Base-by-base conservation (phyloP, 1,140 invertebrate genomes). In the Pogonognathellus flavescens region DNA sequence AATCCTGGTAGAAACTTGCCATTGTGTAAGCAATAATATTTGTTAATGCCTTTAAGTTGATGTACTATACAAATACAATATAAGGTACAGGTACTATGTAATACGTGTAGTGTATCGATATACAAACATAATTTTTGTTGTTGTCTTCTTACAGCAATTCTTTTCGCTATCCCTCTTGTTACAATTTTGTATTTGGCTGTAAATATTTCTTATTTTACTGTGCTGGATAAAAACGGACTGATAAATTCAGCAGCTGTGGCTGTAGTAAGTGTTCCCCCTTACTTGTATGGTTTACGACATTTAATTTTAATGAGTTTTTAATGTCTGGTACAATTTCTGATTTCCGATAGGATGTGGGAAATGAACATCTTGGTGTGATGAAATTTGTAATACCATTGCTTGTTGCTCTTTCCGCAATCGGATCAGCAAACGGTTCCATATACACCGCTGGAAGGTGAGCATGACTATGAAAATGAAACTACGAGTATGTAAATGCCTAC, bases 171-270 rank as follows among this genome's bases (percentile, higher is more conserved):
- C 53, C 96, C 96, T 3, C 91, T 97, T 1, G 95, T 97, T 0
- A 98, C 96, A 0, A 89, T 94, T 0, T 92, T 98, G 4, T 99
- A 99, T 90, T 94, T 97, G 8, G 93, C 96, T 83, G 96, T 97
- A 93, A 99, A 99, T 90, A 92, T 98, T 0, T 95, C 97, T 31
- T 98, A 99, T 90, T 96, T 98, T 93, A 94, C 97, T 0, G 97
- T 95, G 0, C 91, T 99, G 83, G 94, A 93, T 8, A 93, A 94
- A 2, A 91, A 93, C 0, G 97, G 98, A 90, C 95, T 99, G 92
- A 92, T 95, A 0, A 91, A 91, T 14, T 94, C 95, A 0, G 93
- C 94, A 49, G 97, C 97, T 0, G 97, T 98, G 0, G 97, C 97
- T 20, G 95, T 98, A 52, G 93, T 94, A 90, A 93, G 94, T 90